phyloP scores from a whole-genome alignment of 2,888 invertebrate species.

The Spodoptera littoralis region DNA sequence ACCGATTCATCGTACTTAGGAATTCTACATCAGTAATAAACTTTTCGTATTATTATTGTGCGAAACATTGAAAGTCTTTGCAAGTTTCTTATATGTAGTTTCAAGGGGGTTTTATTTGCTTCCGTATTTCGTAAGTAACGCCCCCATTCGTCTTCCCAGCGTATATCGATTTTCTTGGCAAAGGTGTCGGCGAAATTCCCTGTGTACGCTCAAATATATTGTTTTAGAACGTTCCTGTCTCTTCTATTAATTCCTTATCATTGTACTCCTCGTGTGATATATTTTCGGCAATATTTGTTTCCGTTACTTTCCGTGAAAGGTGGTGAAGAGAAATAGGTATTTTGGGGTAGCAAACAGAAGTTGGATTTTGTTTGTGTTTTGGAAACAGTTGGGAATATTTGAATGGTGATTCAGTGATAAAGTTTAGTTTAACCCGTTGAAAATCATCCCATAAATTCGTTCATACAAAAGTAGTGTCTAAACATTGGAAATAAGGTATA shows the following conservation, averaged over 20 bases:
- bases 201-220: conserved; percentile 34
- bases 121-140: conserved; percentile 24
- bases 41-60: conserved; percentile 56
- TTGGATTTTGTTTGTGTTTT: too few relatives aligned
- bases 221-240: conserved; percentile 3
- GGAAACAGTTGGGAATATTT: too few relatives aligned
- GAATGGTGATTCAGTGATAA: too few relatives aligned
- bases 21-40: conserved; percentile 61
- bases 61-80: conserved; percentile 43
- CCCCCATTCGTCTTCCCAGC: conserved; percentile 26
- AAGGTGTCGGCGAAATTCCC: conserved; percentile 43
- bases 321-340: neutral
- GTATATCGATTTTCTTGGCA: conserved; percentile 48
- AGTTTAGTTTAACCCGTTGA: too few relatives aligned
- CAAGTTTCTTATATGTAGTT: conserved; percentile 40
- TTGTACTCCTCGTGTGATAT: neutral
- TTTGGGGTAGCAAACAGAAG: neutral
- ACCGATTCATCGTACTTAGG: conserved; percentile 56
- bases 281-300: conserved; percentile 8
- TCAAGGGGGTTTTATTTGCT: conserved; percentile 32
- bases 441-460: too few relatives aligned
- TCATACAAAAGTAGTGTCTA: too few relatives aligned
- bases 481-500: too few relatives aligned
- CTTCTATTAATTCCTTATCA: conserved; percentile 9
- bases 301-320: neutral